These are phyloP conservation scores for Pogonognathellus flavescens DNA, from an alignment of 1,140 invertebrate species.

Conservation along the genomic window DNA sequence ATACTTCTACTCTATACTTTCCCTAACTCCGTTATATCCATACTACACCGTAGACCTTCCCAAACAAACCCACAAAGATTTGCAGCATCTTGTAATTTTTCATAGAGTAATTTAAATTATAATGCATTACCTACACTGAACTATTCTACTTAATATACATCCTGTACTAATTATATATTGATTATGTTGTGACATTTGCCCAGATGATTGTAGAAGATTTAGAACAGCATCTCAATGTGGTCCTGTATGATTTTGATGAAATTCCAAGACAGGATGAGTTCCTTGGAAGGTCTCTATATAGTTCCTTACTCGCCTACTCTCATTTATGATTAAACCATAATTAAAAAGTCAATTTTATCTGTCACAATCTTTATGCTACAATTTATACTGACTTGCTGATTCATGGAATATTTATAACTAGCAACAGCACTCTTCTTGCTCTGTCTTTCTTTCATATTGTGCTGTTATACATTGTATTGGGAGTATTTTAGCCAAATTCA, in stretches of 20 bases:
- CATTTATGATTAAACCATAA: neutral
- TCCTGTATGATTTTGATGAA: slow-evolving; percentile 66
- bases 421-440: too few relatives aligned
- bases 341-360: too few relatives aligned
- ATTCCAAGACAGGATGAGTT: slow-evolving; percentile 69
- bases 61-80: too few relatives aligned
- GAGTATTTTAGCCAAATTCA: too few relatives aligned
- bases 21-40: too few relatives aligned
- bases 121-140: neutral
- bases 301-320: slow-evolving; percentile 1
- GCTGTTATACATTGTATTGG: too few relatives aligned
- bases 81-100: neutral
- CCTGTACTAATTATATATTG: neutral
- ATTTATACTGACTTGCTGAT: too few relatives aligned
- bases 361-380: too few relatives aligned
- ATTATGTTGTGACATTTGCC: slow-evolving; percentile 1
- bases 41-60: too few relatives aligned
- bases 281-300: slow-evolving; percentile 69
- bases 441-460: too few relatives aligned
- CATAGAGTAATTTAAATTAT: neutral
- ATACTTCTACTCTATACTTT: too few relatives aligned
- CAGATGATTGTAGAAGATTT: slow-evolving; percentile 66
- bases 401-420: too few relatives aligned
- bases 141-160: slow-evolving; percentile 17
- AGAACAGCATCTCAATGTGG: slow-evolving; percentile 64